These are phyloP conservation scores for Plemyria rubiginata DNA, from an alignment of 2,888 invertebrate genomes.

Conservation along the genomic window DNA sequence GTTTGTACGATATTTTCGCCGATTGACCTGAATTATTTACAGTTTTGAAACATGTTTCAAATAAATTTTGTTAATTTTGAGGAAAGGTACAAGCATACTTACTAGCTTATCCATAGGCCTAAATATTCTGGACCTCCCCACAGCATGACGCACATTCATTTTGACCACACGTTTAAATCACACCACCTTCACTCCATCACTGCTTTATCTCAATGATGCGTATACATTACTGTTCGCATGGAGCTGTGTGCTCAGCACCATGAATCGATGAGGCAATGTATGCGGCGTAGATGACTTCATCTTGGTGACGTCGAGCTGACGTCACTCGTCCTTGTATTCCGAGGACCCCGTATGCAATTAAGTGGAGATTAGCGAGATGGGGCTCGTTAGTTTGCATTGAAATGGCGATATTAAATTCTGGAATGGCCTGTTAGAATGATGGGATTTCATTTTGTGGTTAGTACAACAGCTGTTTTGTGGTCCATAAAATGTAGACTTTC, in stretches of 20 bases:
- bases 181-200: slow-evolving; percentile 55
- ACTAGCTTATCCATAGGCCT: slow-evolving; percentile 66
- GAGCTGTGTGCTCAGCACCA: slow-evolving; percentile 49
- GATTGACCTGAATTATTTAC: not conserved
- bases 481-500: not conserved
- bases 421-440: slow-evolving; percentile 20
- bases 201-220: slow-evolving; percentile 60
- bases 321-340: slow-evolving; percentile 78
- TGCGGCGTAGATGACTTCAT: slow-evolving; percentile 34
- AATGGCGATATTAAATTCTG: slow-evolving; percentile 34
- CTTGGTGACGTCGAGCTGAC: slow-evolving; percentile 68
- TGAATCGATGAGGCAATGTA: slow-evolving; percentile 62
- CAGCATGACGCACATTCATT: slow-evolving; percentile 72
- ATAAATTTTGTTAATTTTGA: too few relatives aligned
- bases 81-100: slow-evolving; percentile 43
- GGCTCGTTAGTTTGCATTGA: slow-evolving; percentile 34
- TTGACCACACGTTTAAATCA: slow-evolving; percentile 62
- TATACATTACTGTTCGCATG: slow-evolving; percentile 55
- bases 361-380: slow-evolving; percentile 38
- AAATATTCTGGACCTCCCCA: slow-evolving; percentile 61
- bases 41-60: too few relatives aligned
- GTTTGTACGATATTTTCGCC: not conserved
- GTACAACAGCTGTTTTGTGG: not conserved
- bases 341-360: slow-evolving; percentile 55
- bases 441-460: not conserved